Base-by-base conservation (phyloP, 2,888 invertebrate species). In the Amphipoea oculea region DNA sequence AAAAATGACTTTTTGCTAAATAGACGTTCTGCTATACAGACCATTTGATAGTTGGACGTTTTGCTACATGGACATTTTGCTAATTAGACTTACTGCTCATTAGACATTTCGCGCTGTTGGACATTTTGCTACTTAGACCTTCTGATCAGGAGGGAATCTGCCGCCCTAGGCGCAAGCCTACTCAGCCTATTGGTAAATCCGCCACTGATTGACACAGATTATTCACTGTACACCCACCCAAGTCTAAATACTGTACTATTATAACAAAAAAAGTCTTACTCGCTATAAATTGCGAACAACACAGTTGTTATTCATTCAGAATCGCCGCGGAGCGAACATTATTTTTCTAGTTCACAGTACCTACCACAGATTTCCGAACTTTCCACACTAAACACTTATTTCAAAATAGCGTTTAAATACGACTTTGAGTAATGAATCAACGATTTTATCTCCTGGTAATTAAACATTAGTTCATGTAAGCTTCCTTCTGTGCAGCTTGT, bases 371-470 rank as follows among this genome's bases (percentile, higher is more conserved):
- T 67, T 78, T 79, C 14, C 42, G 72, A 63, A 69, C 67, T 82
- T 83, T 82, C 67, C 77, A 76, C 88, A 79, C 71, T 72, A 78
- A 82, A 79, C 88, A 86, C 84, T 87, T 83, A 60, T 76, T 84
- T 79, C 67, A 83, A 84, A 85, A 85, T 85, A 85, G 73, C 71
- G 63, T 81, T 73, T 66, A 77, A 83, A 86, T 74, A 75, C 57
- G 69, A 71, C 71, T 60, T 76, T 81, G 70, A 85, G 76, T 75
- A 79, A 86, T 90, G 80, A 88, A 87, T 90, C 88, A 85, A 82
- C 73, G 73, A 70, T 78, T 88, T 88, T 87, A 88, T 83, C 72
- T 78, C 36, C 48, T 40, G 72, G 76, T 76, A 84, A 83, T 89
- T 85, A 84, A 86, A 83, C 66, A 68, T 81, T 73, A 77, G 57